Percentiles rank a stretch among this genome's conserved stretches.
phyloP scores from a whole-genome alignment of 2,797 vertebrate genomes.

The Oryzias sinensis region DNA sequence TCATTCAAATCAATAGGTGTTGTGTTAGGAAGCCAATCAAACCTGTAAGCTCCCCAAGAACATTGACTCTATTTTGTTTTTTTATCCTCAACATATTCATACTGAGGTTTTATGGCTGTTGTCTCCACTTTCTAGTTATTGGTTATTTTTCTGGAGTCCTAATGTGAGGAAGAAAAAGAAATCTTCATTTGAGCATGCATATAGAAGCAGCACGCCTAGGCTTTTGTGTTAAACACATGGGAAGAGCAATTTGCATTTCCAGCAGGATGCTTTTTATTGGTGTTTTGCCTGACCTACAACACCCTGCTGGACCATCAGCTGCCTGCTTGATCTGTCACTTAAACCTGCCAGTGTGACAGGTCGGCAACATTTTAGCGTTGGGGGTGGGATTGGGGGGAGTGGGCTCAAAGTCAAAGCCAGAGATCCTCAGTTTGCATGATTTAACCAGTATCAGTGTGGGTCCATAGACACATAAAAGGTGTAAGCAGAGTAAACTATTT shows the following conservation, averaged over 20 bases:
- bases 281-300: slow-evolving; percentile 22
- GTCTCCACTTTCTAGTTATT: slow-evolving; percentile 24
- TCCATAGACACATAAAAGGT: background rate
- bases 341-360: slow-evolving; percentile 37
- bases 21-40: background rate
- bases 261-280: slow-evolving; percentile 34
- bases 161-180: slow-evolving; percentile 10
- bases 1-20: background rate
- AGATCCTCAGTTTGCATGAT: slow-evolving; percentile 65
- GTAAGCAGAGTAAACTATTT: too few species aligned
- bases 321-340: slow-evolving; percentile 48
- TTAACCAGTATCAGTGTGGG: slow-evolving; percentile 34
- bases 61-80: background rate
- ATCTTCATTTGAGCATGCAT: slow-evolving; percentile 12
- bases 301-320: slow-evolving; percentile 35
- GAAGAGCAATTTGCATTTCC: slow-evolving; percentile 46
- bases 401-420: background rate
- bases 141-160: slow-evolving; percentile 4
- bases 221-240: background rate
- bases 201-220: slow-evolving; percentile 7
- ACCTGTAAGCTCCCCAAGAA: background rate
- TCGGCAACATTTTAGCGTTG: slow-evolving; percentile 9
- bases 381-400: background rate
- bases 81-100: background rate
- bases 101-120: background rate